Evolutionary conservation across 2,113 vertebrate species (phyloP).

Genomic region (Argyrosomus japonicus): DNA sequence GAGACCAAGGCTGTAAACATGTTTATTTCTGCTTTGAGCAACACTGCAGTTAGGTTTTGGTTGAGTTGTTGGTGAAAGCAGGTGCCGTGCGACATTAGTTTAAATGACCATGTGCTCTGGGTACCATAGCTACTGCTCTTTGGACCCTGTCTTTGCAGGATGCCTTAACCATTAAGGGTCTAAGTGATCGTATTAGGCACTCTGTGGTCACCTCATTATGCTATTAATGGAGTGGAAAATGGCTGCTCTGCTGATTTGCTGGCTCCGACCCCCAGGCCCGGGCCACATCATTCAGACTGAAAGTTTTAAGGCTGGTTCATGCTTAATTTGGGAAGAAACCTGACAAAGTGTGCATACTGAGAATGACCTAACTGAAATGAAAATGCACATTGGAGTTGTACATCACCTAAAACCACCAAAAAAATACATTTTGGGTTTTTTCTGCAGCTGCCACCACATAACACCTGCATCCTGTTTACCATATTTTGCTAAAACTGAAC

Average conservation of each 20-base stretch:
- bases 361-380: slow-evolving; percentile 16
- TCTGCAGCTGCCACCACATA: slow-evolving; percentile 5
- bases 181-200: slow-evolving; percentile 63
- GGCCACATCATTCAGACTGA: slow-evolving; percentile 32
- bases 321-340: slow-evolving; percentile 52
- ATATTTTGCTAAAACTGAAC: not conserved
- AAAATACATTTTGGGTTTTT: not conserved
- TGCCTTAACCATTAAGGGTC: slow-evolving; percentile 49
- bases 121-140: slow-evolving; percentile 52
- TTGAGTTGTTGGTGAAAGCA: slow-evolving; percentile 7
- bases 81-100: slow-evolving; percentile 11
- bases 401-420: not conserved
- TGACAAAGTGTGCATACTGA: not conserved
- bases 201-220: slow-evolving; percentile 72
- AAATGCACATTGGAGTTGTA: slow-evolving; percentile 5
- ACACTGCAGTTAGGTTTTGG: not conserved
- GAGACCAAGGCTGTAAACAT: too few species aligned
- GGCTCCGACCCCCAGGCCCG: slow-evolving; percentile 24
- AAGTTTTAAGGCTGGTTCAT: slow-evolving; percentile 18
- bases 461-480: slow-evolving; percentile 26
- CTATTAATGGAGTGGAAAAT: slow-evolving; percentile 78
- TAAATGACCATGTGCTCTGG: slow-evolving; percentile 19
- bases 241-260: slow-evolving; percentile 21
- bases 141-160: slow-evolving; percentile 53
- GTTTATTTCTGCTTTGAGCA: not conserved